Conservation (phyloP, 1,140 invertebrate species). For the Rhagoletis pomonella region DNA sequence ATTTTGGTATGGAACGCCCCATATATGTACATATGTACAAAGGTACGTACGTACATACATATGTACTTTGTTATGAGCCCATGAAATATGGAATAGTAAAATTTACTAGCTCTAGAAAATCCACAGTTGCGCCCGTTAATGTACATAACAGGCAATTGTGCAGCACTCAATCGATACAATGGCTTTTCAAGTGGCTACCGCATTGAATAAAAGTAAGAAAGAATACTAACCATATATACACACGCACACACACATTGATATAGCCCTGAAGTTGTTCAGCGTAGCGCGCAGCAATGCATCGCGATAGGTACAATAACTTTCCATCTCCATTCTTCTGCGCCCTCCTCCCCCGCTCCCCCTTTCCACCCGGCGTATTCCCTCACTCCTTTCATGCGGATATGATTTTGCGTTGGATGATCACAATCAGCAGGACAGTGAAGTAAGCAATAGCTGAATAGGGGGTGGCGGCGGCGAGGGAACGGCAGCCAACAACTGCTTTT, state of each 20-base stretch:
- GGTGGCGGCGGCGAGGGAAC: neutral
- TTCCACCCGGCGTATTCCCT: neutral
- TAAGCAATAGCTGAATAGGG: neutral
- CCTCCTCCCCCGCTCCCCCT: neutral
- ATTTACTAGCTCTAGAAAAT: neutral
- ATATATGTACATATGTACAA: too few relatives aligned
- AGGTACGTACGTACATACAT: too few relatives aligned
- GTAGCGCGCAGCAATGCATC: slow-evolving; percentile 2
- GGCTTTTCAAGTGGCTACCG: neutral
- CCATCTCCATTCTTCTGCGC: slow-evolving; percentile 15
- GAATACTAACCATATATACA: neutral
- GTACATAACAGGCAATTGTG: slow-evolving; percentile 15
- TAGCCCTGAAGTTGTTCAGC: neutral
- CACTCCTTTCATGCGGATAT: slow-evolving; percentile 41
- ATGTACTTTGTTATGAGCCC: too few relatives aligned
- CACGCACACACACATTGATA: too few relatives aligned
- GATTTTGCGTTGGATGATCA: slow-evolving; percentile 47
- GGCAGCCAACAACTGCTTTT: slow-evolving; percentile 3
- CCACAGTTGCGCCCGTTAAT: neutral
- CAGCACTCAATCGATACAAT: slow-evolving; percentile 13
- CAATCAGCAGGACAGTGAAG: neutral
- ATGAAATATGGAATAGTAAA: neutral
- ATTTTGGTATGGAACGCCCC: too few relatives aligned
- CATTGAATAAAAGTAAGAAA: neutral
- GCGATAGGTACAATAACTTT: slow-evolving; percentile 31